Percentiles rank a stretch among this genome's conserved stretches.
Evolutionary conservation across 2,888 invertebrate species (phyloP).

Genomic region (Amphipoea oculea): DNA sequence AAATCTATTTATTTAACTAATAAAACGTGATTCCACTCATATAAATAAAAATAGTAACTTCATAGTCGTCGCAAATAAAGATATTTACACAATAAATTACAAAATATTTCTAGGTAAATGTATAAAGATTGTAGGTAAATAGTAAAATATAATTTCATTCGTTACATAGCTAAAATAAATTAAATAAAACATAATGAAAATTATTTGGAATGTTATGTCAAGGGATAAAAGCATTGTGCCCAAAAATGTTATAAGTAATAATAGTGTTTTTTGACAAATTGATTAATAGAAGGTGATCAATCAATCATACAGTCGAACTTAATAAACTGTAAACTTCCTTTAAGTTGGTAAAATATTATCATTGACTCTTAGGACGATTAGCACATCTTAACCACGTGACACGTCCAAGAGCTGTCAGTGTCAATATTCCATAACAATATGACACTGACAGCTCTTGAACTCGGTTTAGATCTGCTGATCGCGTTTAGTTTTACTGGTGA

Average conservation of each 20-base stretch:
- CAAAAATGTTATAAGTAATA: background rate
- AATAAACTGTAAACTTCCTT: too few relatives aligned
- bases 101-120: background rate
- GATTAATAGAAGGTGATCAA: background rate
- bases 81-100: slow-evolving; percentile 1
- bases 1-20: background rate
- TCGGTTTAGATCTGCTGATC: background rate
- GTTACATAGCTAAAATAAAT: background rate
- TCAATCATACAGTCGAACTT: too few relatives aligned
- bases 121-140: slow-evolving; percentile 8
- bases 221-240: background rate
- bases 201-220: slow-evolving; percentile 29
- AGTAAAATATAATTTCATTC: slow-evolving; percentile 15
- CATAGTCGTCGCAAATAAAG: background rate
- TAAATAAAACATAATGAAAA: background rate
- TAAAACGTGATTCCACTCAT: background rate
- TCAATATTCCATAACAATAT: too few relatives aligned
- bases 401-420: too few relatives aligned
- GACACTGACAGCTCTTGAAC: too few relatives aligned
- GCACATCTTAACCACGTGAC: too few relatives aligned
- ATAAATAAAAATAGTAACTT: background rate
- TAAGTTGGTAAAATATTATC: background rate
- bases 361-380: background rate
- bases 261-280: background rate
- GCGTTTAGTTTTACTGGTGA: background rate